phyloP scores from a whole-genome alignment of 2,888 invertebrate species.

The Nymphalis urticae region DNA sequence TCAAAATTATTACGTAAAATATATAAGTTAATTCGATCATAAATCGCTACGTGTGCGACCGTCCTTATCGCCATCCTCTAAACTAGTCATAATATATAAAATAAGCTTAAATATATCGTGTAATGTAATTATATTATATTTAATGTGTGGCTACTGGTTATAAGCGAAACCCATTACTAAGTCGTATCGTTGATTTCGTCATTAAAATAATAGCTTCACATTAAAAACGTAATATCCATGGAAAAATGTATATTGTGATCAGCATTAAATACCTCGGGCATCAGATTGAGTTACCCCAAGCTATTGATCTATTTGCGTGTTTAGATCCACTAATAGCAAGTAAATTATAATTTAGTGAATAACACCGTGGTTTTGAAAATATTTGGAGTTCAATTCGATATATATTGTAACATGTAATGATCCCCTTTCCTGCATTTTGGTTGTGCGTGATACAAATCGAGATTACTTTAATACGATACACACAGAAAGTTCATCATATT shows the following conservation, averaged over 20 bases:
- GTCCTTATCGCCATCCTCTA: conserved; percentile 82
- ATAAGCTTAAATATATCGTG: conserved; percentile 67
- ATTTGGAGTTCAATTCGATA: conserved; percentile 67
- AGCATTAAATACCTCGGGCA: conserved; percentile 52
- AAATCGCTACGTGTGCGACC: conserved; percentile 76
- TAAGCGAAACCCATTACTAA: conserved; percentile 43
- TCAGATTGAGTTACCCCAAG: conserved; percentile 49
- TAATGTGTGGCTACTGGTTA: conserved; percentile 56
- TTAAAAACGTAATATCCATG: conserved; percentile 34
- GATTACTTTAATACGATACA: conserved; percentile 57
- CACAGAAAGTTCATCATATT: conserved; percentile 60
- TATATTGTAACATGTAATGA: conserved; percentile 59
- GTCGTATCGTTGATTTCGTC: conserved; percentile 48
- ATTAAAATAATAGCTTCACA: conserved; percentile 46
- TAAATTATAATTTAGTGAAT: conserved; percentile 69
- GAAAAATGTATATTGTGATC: conserved; percentile 51
- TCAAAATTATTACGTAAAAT: conserved; percentile 63
- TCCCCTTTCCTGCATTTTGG: conserved; percentile 61
- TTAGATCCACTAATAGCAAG: conserved; percentile 69
- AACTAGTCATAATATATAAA: conserved; percentile 71
- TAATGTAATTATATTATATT: conserved; percentile 53
- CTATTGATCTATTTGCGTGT: conserved; percentile 58
- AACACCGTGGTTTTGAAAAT: conserved; percentile 65
- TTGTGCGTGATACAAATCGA: conserved; percentile 69
- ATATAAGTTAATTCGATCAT: conserved; percentile 68